Percentiles rank a stretch among this genome's conserved stretches.
Conservation (phyloP, 2,797 vertebrate species). For the Sus cebifrons region DNA sequence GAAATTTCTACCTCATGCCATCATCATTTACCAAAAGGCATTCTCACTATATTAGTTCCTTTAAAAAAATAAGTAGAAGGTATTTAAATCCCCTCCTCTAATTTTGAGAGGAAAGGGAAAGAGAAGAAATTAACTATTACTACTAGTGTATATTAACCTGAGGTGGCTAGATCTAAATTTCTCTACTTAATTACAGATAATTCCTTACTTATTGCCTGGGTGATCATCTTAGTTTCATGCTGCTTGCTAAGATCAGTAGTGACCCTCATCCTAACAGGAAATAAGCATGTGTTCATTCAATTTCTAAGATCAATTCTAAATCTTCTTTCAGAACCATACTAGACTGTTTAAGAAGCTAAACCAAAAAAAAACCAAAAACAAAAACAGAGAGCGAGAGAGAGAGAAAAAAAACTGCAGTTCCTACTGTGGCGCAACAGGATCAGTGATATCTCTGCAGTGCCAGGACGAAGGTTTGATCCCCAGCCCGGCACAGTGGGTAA, state of each 20-base stretch:
- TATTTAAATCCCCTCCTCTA: neutral
- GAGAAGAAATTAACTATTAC: neutral
- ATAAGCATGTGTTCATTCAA: conserved; percentile 25
- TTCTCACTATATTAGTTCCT: neutral
- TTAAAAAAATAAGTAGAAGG: neutral
- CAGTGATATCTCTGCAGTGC: no score
- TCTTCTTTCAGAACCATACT: conserved; percentile 6
- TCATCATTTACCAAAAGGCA: conserved; percentile 45
- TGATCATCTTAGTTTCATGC: conserved; percentile 18
- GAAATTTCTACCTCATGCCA: conserved; percentile 34
- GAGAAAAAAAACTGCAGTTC: no score
- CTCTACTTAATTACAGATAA: conserved; percentile 44
- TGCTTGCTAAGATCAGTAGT: conserved; percentile 6
- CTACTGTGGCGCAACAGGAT: no score
- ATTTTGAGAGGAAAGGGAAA: conserved; percentile 29
- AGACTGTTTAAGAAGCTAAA: conserved; percentile 8
- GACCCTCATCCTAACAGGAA: conserved; percentile 40
- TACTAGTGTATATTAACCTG: neutral
- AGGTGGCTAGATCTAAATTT: neutral
- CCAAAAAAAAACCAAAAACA: neutral
- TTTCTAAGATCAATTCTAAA: conserved; percentile 61
- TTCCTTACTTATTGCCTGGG: neutral
- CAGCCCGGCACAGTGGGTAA: no score
- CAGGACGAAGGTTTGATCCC: no score
- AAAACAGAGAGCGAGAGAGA: no score